Percentiles rank a stretch among this genome's conserved stretches.
These are phyloP conservation scores for Pteropus alecto DNA, from an alignment of 2,113 vertebrate genomes.

Conservation along the genomic window DNA sequence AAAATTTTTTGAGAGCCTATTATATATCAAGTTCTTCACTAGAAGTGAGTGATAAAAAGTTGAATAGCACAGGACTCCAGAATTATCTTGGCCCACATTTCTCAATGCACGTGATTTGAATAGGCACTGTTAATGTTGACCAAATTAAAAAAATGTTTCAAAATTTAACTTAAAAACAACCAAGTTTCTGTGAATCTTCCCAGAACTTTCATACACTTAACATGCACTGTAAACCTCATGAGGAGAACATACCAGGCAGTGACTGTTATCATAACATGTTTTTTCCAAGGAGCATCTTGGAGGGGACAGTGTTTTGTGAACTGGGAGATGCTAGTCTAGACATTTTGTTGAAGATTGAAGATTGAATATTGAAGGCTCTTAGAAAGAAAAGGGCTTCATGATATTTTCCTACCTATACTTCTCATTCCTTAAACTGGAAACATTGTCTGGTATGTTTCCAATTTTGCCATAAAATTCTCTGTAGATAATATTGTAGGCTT, in stretches of 20 bases:
- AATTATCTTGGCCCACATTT: background rate
- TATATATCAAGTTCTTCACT: background rate
- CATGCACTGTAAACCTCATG: background rate
- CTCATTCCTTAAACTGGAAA: slow-evolving; percentile 62
- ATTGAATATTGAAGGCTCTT: background rate
- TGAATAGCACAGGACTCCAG: background rate
- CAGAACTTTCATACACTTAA: background rate
- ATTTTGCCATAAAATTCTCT: slow-evolving; percentile 17
- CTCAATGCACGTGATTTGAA: background rate
- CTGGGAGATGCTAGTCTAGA: background rate
- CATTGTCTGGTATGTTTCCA: slow-evolving; percentile 45
- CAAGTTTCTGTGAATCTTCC: background rate
- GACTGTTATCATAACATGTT: background rate
- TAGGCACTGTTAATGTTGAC: background rate
- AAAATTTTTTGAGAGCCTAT: background rate
- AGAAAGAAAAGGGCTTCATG: background rate
- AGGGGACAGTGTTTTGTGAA: background rate
- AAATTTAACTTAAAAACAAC: background rate
- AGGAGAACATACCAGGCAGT: background rate
- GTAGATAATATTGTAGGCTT: background rate
- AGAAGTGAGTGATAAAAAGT: background rate
- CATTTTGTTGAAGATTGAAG: background rate
- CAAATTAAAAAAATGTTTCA: background rate
- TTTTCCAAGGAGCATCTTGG: background rate
- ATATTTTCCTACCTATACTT: background rate